These are phyloP conservation scores for Phoxinus phoxinus DNA, from an alignment of 2,113 vertebrate species.

Conservation along the genomic window DNA sequence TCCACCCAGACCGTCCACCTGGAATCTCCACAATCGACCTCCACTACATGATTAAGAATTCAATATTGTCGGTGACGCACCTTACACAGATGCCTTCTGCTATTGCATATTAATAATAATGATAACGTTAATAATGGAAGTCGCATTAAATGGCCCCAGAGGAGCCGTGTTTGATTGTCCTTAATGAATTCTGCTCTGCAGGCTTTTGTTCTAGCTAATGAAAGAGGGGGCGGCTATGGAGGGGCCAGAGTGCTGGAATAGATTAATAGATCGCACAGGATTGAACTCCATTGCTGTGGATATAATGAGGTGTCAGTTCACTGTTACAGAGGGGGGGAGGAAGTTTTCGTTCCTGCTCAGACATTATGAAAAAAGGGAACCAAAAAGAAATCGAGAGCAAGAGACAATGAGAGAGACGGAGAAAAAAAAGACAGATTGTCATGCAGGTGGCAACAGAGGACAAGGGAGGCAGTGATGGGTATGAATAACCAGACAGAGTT, in stretches of 20 bases:
- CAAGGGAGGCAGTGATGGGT: conserved; percentile 12
- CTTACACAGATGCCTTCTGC: conserved; percentile 49
- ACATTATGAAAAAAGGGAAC: conserved; percentile 31
- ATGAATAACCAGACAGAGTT: conserved; percentile 56
- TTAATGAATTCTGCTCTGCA: conserved; percentile 70
- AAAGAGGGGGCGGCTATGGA: conserved; percentile 62
- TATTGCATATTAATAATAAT: conserved; percentile 71
- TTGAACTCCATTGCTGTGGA: conserved; percentile 70
- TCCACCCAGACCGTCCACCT: background rate
- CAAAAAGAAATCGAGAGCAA: conserved; percentile 43
- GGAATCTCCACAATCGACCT: conserved; percentile 31
- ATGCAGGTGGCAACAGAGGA: background rate
- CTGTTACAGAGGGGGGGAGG: conserved; percentile 46
- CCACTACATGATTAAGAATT: conserved; percentile 57
- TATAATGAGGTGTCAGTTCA: conserved; percentile 74
- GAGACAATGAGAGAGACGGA: conserved; percentile 7
- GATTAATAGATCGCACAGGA: conserved; percentile 73
- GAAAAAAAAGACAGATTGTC: conserved; percentile 6
- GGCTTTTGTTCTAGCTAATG: conserved; percentile 73
- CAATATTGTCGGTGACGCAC: conserved; percentile 44
- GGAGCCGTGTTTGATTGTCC: conserved; percentile 70
- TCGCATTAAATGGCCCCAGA: conserved; percentile 67
- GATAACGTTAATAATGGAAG: conserved; percentile 73
- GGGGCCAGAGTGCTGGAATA: conserved; percentile 59
- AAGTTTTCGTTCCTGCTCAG: conserved; percentile 49